Percentiles rank a stretch among this genome's conserved stretches.
Evolutionary conservation across 2,113 vertebrate species (phyloP).

Genomic region (Chlorodrepanis virens): DNA sequence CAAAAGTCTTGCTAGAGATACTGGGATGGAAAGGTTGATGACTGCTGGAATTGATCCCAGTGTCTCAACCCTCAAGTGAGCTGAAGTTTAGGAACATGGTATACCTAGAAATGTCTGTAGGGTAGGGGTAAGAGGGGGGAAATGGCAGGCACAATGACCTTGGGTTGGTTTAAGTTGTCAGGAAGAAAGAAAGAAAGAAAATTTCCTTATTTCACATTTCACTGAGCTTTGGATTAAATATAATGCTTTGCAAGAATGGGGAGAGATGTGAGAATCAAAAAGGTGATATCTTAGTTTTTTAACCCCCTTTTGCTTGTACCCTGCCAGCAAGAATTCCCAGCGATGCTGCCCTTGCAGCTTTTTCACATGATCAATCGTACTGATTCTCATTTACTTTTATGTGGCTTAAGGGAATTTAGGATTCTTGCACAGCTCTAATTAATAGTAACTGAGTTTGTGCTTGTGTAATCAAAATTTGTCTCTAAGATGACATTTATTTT

Average conservation of each 20-base stretch:
- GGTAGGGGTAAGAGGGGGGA: slow-evolving; percentile 74
- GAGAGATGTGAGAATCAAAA: neutral
- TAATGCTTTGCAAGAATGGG: neutral
- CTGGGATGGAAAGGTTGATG: slow-evolving; percentile 58
- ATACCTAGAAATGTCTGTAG: slow-evolving; percentile 77
- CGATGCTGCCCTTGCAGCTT: neutral
- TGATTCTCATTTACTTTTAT: neutral
- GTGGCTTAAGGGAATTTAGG: neutral
- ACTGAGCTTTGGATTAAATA: neutral
- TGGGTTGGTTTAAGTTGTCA: slow-evolving; percentile 44
- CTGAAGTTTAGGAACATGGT: slow-evolving; percentile 74
- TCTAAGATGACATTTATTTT: neutral
- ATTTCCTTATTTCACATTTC: neutral
- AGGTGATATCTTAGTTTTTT: neutral
- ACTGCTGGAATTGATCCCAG: slow-evolving; percentile 23
- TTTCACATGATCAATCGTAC: neutral
- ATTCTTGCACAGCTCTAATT: neutral
- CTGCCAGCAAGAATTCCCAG: neutral
- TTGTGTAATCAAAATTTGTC: neutral
- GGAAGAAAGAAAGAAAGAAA: neutral
- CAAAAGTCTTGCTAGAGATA: slow-evolving; percentile 56
- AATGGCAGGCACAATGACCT: slow-evolving; percentile 59
- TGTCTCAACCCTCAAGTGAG: slow-evolving; percentile 60
- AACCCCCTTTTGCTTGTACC: neutral
- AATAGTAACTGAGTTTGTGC: neutral